Evolutionary conservation across 2,113 vertebrate species (phyloP), one percentile per base, ranked within the genome.

Genomic region (Tetrao urogallus): DNA sequence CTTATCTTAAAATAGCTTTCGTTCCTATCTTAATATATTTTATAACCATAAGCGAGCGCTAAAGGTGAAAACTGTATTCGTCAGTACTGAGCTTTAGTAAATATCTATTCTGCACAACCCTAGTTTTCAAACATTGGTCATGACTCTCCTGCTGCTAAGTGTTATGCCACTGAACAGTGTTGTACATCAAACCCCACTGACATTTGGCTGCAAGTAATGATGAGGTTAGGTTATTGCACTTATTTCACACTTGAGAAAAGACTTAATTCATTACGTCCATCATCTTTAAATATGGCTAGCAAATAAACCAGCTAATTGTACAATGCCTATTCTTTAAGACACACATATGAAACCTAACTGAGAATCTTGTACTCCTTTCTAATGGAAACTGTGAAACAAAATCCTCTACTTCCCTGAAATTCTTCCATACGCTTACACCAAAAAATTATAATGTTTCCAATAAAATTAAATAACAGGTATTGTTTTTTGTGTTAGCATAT

Each of bases 401-500:
- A 54, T 24, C 21, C 70, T 63, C 40, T 67, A 25, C 13, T 82
- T 91, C 61, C 52, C 25, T 50, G 18, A 17, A 43, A 82, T 70
- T 77, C 67, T 75, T 69, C 65, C 54, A 47, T 8, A 85, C 25
- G 22, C 52, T n/a, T 74, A 90, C 30, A 67, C 63, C 11, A 42
- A 77, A 92, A 78, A 57, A 56, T 17, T 16, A 80, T 47, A n/a
- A n/a, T 75, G 85, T 95, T 90, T 90, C 70, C 57, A 32, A 76
- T n/a, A 58, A 81, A 65, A 6, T 54, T 82, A 70, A 92, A 65
- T 73, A 82, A 89, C 3, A 34, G 25, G 6, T 66, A 47, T 74
- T 86, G 88, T 27, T 36, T 38, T 64, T 42, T 70, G 63, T 87
- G 64, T 84, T 87, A 64, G 19, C 38, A 12, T 14, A 54, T 15